Evolutionary conservation across 2,113 vertebrate species (phyloP), one percentile per base, ranked within the genome.

Genomic region (Platanista minor): DNA sequence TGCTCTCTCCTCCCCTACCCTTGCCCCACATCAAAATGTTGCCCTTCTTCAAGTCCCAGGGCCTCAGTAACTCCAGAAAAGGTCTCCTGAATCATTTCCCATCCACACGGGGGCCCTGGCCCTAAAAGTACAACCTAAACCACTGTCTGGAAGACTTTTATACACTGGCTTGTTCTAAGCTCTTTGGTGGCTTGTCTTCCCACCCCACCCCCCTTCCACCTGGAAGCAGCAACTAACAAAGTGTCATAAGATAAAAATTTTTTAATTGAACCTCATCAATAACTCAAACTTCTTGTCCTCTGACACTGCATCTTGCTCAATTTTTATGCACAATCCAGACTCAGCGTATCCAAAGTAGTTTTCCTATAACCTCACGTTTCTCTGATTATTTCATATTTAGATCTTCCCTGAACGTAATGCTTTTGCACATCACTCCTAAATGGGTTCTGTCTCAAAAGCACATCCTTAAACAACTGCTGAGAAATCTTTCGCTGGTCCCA

Each of bases 341-440:
- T 85, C 27, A 80, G 31, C 33, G 31, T 83, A 78, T 1, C 31
- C 71, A 39, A 62, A 64, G 29, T 7, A 67, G 6, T 81, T 92
- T 92, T 80, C 85, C 74, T 96, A 23, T 36, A 71, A 71, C 18
- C 20, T 75, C 41, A 39, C 4, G 17, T 71, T 72, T 83, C 62
- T 94, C 43, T 85, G 49, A 75, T 81, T 78, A 94, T 96, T 90
- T 86, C 14, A 57, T 78, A 67, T 62, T 90, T 57, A 90, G 21
- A 31, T 64, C 49, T 81, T 94, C 25, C 39, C 71, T 89, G 83
- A 88, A 80, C 46, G 41, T 54, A 88, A 83, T 29, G 25, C 54
- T 82, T 97, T 52, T 77, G 31, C 43, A 84, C 31, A 88, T 36
- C 54, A 31, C 20, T 96, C 36, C 62, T 80, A 71, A 87, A 77